Conservation (phyloP, 1,140 invertebrate species). For the Pseudomyrmex sp. region DNA sequence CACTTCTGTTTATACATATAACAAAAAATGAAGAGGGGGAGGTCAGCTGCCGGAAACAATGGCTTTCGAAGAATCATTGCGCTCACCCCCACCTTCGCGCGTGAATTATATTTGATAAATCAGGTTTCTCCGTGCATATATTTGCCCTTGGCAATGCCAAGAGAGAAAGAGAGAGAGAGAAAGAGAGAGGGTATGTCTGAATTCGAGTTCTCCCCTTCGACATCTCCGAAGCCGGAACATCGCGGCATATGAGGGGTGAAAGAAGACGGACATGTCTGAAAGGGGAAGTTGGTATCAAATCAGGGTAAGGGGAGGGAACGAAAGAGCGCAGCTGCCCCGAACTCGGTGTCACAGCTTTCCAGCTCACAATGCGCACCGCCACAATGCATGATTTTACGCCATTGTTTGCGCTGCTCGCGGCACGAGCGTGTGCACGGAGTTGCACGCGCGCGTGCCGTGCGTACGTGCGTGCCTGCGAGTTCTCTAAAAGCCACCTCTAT, state of each 20-base stretch:
- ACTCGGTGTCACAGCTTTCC: slow-evolving; percentile 83
- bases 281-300: slow-evolving; percentile 30
- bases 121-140: slow-evolving; percentile 62
- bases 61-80: slow-evolving; percentile 38
- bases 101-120: slow-evolving; percentile 64
- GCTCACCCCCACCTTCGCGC: slow-evolving; percentile 24
- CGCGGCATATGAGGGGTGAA: slow-evolving; percentile 58
- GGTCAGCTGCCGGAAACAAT: slow-evolving; percentile 53
- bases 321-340: slow-evolving; percentile 76
- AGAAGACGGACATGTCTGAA: slow-evolving; percentile 48
- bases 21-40: slow-evolving; percentile 12
- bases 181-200: slow-evolving; percentile 29
- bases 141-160: slow-evolving; percentile 51
- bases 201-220: slow-evolving; percentile 62
- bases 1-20: slow-evolving; percentile 10
- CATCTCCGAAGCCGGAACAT: slow-evolving; percentile 50
- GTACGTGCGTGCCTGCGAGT: slow-evolving; percentile 57
- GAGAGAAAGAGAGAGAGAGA: not conserved
- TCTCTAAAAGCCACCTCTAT: slow-evolving; percentile 32
- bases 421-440: slow-evolving; percentile 55
- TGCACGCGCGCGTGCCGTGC: slow-evolving; percentile 80
- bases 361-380: slow-evolving; percentile 78
- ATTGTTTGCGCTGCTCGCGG: slow-evolving; percentile 78
- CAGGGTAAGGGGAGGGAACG: slow-evolving; percentile 57
- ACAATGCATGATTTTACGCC: slow-evolving; percentile 83